Conservation (phyloP, 2,113 vertebrate genomes). For the Leucopsar rothschildi region DNA sequence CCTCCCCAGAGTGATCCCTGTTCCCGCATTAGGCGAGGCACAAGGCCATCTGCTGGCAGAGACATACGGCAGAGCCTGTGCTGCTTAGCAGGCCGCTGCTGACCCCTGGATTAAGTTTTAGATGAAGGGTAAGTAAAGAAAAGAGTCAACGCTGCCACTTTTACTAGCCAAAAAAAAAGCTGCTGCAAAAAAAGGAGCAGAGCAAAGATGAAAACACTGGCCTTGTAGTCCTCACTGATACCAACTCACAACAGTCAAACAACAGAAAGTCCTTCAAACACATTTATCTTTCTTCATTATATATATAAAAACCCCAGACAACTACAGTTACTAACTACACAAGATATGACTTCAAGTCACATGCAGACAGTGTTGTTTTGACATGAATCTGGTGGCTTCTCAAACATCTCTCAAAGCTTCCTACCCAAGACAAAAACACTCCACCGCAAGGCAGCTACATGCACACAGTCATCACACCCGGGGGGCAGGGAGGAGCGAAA, state of each 20-base stretch:
- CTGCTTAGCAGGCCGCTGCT: background rate
- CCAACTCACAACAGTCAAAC: background rate
- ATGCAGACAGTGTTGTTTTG: background rate
- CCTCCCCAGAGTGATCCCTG: accelerated
- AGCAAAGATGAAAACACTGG: background rate
- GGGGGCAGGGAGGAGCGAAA: background rate
- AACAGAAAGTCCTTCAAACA: background rate
- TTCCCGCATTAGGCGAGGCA: background rate
- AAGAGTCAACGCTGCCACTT: background rate
- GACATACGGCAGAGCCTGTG: background rate
- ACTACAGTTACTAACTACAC: background rate
- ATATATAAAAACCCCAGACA: accelerated
- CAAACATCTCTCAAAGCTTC: background rate
- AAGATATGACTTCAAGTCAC: background rate
- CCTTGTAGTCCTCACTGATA: background rate
- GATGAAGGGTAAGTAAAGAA: background rate
- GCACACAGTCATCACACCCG: background rate
- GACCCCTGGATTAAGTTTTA: background rate
- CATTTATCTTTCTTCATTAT: background rate
- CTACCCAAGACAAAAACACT: background rate
- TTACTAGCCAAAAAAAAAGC: background rate
- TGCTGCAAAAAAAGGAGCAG: background rate
- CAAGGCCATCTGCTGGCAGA: constrained; percentile 40
- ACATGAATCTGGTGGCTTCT: background rate
- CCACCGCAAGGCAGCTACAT: background rate